A percentile compares a stretch with the other conserved stretches of the same genome.
phyloP scores from a whole-genome alignment of 2,888 invertebrate genomes.

The Ormyrus rosae region DNA sequence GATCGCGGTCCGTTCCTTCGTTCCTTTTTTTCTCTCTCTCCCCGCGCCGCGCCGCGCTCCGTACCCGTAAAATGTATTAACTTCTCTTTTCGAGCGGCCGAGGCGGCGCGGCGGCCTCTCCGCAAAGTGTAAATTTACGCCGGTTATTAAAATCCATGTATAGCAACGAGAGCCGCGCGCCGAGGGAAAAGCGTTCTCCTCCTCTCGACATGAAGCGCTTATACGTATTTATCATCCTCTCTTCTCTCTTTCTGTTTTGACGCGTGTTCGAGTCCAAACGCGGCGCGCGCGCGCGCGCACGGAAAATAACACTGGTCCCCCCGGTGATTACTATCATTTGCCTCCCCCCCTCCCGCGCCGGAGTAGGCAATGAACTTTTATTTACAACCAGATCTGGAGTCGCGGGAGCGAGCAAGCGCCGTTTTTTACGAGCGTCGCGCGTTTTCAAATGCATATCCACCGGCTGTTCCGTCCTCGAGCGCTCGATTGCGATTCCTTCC shows the following conservation, averaged over 20 bases:
- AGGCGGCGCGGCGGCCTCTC: background rate
- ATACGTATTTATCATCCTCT: constrained; percentile 30
- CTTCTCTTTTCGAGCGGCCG: constrained; percentile 38
- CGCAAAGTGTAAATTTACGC: constrained; percentile 52
- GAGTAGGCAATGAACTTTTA: constrained; percentile 43
- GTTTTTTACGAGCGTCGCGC: constrained; percentile 35
- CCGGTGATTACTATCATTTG: constrained; percentile 39
- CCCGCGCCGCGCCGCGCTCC: constrained; percentile 2
- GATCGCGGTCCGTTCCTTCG: background rate
- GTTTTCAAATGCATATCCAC: constrained; percentile 11
- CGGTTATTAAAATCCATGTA: constrained; percentile 48
- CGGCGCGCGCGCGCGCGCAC: background rate
- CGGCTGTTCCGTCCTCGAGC: background rate
- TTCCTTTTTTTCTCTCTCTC: background rate
- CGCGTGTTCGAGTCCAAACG: background rate
- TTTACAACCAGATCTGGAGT: constrained; percentile 41
- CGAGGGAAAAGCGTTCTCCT: background rate
- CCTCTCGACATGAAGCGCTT: constrained; percentile 17
- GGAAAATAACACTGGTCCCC: constrained; percentile 13
- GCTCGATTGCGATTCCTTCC: background rate
- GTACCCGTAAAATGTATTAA: constrained; percentile 48
- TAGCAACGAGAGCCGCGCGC: background rate
- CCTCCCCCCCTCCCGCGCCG: background rate
- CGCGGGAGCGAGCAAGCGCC: background rate
- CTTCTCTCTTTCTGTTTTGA: constrained; percentile 12